Evolutionary conservation across 2,797 vertebrate species (phyloP), one percentile per base, ranked within the genome.

Genomic region (Gallirallus australis): DNA sequence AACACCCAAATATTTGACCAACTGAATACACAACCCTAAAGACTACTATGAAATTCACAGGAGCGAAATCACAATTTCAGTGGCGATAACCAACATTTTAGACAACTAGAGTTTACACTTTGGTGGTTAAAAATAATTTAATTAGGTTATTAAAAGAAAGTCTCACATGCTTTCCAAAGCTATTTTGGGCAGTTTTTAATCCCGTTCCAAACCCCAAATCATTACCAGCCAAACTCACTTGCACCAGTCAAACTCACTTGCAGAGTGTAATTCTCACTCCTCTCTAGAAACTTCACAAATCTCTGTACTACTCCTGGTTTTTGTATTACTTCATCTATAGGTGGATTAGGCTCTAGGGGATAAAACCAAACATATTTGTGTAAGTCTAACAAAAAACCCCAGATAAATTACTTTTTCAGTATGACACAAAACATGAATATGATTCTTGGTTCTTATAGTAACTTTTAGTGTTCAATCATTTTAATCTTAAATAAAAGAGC

Each of bases 241-340:
- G 99, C 97, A 99, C 2, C 6, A 97, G 77, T 7, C 54, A 86
- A 93, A 96, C 97, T 98, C 89, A 99, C 99, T 97, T 99, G 99
- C 97, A 99, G 97, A 76, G 99, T 99, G 96, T 99, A 99, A 98
- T 99, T 99, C 97, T 99, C 99, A 97, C 97, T 99, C 94, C 99
- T 99, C 97, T 99, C 99, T 83, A 99, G 98, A 97, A 99, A 99
- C 94, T 99, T 99, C 85, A 99, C 99, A 97, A 99, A 99, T 95
- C 98, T 98, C 94, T 98, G 98, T 70, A 99, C 98, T 37, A 99
- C 98, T 93, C 99, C 99, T 76, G 98, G 97, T 60, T 98, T 99
- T 93, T 98, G 98, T 96, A 99, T 99, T 15, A 99, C 99, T 97
- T 99, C 99, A 95, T 99, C 99, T 90, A 99, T 99, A 86, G 99